Conservation (phyloP, 2,797 vertebrate species). For the Phyllotis vaccarum region DNA sequence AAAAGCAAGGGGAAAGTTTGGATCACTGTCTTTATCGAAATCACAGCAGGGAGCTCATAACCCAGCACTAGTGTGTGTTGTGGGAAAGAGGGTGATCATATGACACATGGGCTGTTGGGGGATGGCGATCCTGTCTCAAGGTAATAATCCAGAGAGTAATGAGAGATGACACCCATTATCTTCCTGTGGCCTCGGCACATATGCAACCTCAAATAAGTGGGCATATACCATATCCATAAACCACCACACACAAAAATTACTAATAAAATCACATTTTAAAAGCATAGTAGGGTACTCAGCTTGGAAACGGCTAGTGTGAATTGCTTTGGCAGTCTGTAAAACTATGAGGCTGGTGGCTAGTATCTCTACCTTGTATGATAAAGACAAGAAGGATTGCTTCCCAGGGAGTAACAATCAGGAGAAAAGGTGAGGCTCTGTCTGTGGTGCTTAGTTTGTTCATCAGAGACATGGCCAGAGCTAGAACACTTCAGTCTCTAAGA, state of each 20-base stretch:
- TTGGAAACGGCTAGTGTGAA: neutral
- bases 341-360: neutral
- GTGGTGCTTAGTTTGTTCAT: neutral
- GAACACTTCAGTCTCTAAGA: neutral
- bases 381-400: neutral
- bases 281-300: neutral
- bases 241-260: neutral
- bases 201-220: too few relatives aligned
- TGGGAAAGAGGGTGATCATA: fast-evolving
- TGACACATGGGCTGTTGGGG: neutral
- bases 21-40: neutral
- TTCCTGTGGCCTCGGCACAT: neutral
- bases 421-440: neutral
- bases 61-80: neutral
- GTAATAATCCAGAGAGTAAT: neutral
- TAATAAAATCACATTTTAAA: neutral
- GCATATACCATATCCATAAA: neutral
- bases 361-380: neutral
- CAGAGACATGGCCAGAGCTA: neutral
- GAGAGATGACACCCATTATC: neutral
- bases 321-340: neutral
- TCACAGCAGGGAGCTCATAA: neutral
- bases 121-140: neutral
- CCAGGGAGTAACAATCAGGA: neutral
- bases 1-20: neutral